Percentiles rank a stretch among this genome's conserved stretches.
Evolutionary conservation across 2,797 vertebrate species (phyloP).

Genomic region (Acanthiza pusilla): DNA sequence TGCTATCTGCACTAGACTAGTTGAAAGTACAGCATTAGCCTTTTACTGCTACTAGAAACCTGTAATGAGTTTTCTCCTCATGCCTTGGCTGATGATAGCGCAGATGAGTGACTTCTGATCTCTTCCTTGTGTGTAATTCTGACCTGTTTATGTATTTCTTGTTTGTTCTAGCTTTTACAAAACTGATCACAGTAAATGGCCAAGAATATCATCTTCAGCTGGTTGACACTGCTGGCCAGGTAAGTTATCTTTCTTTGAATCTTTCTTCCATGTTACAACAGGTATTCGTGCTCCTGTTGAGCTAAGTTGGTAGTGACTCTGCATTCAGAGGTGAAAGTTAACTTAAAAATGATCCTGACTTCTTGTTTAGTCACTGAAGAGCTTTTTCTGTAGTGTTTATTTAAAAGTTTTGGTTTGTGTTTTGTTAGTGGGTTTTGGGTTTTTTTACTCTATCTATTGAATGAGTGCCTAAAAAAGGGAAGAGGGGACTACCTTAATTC

Average conservation of each 20-base stretch:
- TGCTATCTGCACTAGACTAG: not conserved
- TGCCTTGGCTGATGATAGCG: not conserved
- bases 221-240: conserved; percentile 97
- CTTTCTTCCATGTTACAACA: not conserved
- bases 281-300: not conserved
- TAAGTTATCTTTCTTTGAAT: conserved; percentile 63
- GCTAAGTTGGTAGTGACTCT: not conserved
- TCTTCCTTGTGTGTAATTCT: not conserved
- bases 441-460: rapidly evolving
- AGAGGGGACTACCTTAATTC: not conserved
- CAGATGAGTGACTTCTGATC: not conserved
- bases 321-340: not conserved
- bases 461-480: not conserved
- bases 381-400: not conserved
- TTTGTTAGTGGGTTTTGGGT: not conserved
- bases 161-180: conserved; percentile 89
- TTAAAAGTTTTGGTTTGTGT: not conserved
- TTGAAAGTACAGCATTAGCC: not conserved
- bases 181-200: conserved; percentile 97
- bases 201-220: conserved; percentile 98
- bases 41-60: not conserved
- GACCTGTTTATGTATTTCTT: conserved; percentile 20
- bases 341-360: not conserved
- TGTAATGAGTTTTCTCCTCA: not conserved
- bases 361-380: not conserved